A percentile compares a stretch with the other conserved stretches of the same genome.
Conservation (phyloP, 2,888 invertebrate species). For the Hydrotaea cyrtoneurina region DNA sequence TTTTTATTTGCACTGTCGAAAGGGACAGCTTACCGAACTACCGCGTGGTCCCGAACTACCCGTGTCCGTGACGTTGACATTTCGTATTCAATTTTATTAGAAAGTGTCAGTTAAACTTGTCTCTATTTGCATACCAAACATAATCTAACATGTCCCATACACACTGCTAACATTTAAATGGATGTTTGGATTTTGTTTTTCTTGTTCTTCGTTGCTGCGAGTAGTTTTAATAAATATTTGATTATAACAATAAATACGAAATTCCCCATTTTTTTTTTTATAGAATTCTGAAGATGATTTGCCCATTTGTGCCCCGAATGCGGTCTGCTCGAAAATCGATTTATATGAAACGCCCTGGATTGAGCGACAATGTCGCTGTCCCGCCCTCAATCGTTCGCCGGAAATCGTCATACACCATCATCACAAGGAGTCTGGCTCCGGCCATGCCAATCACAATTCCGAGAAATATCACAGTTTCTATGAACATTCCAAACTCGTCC, state of each 20-base stretch:
- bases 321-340: constrained; percentile 94
- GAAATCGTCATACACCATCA: constrained; percentile 75
- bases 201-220: too few species aligned
- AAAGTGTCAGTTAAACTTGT: constrained; percentile 1
- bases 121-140: constrained; percentile 25
- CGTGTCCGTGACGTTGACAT: neutral
- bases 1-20: neutral
- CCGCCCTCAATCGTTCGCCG: constrained; percentile 79
- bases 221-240: neutral
- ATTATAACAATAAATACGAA: too few species aligned
- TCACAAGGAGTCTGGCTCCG: constrained; percentile 58
- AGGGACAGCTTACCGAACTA: too few species aligned
- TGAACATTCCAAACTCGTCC: constrained; percentile 75
- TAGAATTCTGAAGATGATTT: constrained; percentile 91
- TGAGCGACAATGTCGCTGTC: constrained; percentile 92
- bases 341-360: constrained; percentile 93
- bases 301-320: constrained; percentile 88
- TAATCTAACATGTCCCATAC: neutral
- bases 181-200: neutral
- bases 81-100: constrained; percentile 5
- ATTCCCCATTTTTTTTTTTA: constrained; percentile 66
- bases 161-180: neutral
- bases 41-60: too few species aligned
- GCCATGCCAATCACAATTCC: constrained; percentile 54
- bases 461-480: constrained; percentile 76